phyloP scores from a whole-genome alignment of 2,888 invertebrate genomes.

The Andricus curvator region DNA sequence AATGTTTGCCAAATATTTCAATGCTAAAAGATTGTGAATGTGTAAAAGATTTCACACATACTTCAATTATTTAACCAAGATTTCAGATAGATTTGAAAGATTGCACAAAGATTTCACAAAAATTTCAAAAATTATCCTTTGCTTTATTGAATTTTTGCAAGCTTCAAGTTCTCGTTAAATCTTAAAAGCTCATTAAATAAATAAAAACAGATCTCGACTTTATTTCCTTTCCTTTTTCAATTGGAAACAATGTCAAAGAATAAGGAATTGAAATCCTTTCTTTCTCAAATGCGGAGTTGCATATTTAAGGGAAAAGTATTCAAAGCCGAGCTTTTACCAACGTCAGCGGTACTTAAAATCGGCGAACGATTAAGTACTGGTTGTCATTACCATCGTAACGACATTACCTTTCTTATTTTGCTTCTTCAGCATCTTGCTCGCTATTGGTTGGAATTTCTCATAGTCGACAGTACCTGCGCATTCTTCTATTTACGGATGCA shows the following conservation, averaged over 20 bases:
- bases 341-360: slow-evolving; percentile 41
- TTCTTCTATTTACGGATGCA: slow-evolving; percentile 32
- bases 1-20: too few relatives aligned
- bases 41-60: too few relatives aligned
- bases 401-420: slow-evolving; percentile 41
- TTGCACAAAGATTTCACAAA: too few relatives aligned
- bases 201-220: background rate
- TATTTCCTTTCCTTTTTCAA: background rate
- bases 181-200: too few relatives aligned
- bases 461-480: slow-evolving; percentile 14
- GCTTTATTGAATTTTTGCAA: too few relatives aligned
- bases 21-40: too few relatives aligned
- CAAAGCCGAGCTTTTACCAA: background rate
- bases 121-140: too few relatives aligned
- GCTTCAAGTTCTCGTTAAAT: too few relatives aligned
- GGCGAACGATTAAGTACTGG: slow-evolving; percentile 45
- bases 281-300: background rate
- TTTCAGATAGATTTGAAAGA: too few relatives aligned
- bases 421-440: slow-evolving; percentile 24
- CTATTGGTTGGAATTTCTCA: background rate
- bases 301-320: slow-evolving; percentile 12
- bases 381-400: slow-evolving; percentile 51
- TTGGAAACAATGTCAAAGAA: background rate
- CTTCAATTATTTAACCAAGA: too few relatives aligned
- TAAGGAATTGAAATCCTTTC: background rate